These are phyloP conservation scores for Aplysina aerophoba DNA, from an alignment of 37 sponge, comb jelly and placozoan genomes.

Conservation along the genomic window DNA sequence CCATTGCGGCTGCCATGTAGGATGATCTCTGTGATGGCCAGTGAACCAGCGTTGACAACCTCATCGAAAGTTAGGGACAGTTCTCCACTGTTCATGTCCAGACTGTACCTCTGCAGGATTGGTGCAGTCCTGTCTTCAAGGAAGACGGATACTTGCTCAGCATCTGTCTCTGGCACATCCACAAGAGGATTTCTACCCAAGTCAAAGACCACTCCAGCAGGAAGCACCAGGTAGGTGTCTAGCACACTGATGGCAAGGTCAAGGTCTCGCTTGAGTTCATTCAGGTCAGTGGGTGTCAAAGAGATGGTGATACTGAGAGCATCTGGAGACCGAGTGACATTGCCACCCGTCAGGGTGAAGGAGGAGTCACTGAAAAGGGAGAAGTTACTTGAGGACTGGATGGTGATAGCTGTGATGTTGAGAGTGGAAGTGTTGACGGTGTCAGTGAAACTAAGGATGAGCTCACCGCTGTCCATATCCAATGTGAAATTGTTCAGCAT, in stretches of 20 bases:
- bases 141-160: constrained; percentile 42
- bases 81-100: constrained; percentile 73
- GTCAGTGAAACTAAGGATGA: constrained; percentile 81
- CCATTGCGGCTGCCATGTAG: constrained; percentile 46
- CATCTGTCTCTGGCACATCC: constrained; percentile 39
- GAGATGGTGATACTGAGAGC: constrained; percentile 54
- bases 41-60: constrained; percentile 64
- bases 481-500: constrained; percentile 67
- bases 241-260: constrained; percentile 50
- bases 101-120: constrained; percentile 49
- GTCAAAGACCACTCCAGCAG: constrained; percentile 50
- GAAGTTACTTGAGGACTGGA: constrained; percentile 52
- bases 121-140: constrained; percentile 70
- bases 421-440: constrained; percentile 87
- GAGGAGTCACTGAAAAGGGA: neutral
- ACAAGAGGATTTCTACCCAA: constrained; percentile 63
- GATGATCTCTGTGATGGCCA: constrained; percentile 51
- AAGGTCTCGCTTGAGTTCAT: constrained; percentile 78
- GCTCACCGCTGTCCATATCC: constrained; percentile 68
- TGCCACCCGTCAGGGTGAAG: constrained; percentile 60
- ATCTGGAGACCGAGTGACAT: constrained; percentile 45
- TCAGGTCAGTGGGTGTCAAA: constrained; percentile 67
- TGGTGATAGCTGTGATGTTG: constrained; percentile 45
- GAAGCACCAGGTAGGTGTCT: constrained; percentile 66
- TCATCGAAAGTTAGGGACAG: constrained; percentile 77